These are phyloP conservation scores for Sorex maritimensis DNA, from an alignment of 2,797 vertebrate species.

Conservation along the genomic window DNA sequence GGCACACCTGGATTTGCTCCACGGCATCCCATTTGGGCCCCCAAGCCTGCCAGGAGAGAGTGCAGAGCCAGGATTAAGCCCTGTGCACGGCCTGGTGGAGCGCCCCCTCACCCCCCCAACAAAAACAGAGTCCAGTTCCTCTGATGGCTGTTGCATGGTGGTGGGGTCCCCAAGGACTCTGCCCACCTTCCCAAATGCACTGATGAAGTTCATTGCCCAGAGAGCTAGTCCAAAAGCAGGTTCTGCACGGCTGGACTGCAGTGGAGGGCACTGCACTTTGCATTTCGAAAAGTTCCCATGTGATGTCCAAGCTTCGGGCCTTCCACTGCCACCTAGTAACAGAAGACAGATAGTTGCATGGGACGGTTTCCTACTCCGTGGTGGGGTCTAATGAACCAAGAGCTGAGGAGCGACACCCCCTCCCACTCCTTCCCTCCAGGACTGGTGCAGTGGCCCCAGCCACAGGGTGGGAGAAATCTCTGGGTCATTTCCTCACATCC, in stretches of 20 bases:
- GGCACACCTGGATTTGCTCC: no score
- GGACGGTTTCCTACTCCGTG: background rate
- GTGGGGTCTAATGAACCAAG: background rate
- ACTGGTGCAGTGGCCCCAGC: constrained; percentile 45
- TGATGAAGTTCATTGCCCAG: background rate
- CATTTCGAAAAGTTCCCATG: constrained; percentile 40
- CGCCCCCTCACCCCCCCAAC: no score
- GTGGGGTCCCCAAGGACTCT: background rate
- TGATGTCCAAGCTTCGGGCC: background rate
- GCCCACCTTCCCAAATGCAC: background rate
- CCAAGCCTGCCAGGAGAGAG: no score
- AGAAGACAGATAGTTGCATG: background rate
- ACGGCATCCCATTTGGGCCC: no score
- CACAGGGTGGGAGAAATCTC: background rate
- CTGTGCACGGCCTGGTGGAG: no score
- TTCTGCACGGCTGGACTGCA: background rate
- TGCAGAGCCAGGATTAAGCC: no score
- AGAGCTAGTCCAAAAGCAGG: constrained; percentile 35
- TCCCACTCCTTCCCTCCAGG: background rate
- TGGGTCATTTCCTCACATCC: constrained; percentile 70
- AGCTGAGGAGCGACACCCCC: background rate
- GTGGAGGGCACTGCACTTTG: background rate
- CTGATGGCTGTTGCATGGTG: no score
- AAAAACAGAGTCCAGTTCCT: no score
- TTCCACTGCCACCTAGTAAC: background rate